Evolutionary conservation across 2,113 vertebrate species (phyloP).

Genomic region (Vidua macroura): DNA sequence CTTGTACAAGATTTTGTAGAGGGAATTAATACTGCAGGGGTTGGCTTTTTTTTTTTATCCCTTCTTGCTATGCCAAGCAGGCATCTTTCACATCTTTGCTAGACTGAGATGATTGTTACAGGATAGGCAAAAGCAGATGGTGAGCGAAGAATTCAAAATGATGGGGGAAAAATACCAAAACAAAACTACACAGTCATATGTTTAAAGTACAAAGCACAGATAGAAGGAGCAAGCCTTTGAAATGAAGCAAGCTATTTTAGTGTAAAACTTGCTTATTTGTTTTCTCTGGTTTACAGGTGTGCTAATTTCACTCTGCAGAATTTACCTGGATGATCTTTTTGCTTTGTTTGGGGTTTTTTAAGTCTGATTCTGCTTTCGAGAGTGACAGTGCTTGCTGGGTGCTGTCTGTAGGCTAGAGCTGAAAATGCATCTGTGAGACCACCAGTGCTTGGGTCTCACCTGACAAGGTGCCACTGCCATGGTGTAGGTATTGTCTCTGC

Average conservation of each 20-base stretch:
- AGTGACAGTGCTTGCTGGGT: background rate
- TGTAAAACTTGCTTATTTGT: slow-evolving; percentile 58
- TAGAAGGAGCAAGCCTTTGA: slow-evolving; percentile 50
- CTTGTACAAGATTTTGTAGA: slow-evolving; percentile 71
- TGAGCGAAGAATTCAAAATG: slow-evolving; percentile 61
- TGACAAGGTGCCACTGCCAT: background rate
- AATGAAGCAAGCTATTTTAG: slow-evolving; percentile 33
- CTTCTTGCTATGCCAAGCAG: slow-evolving; percentile 55
- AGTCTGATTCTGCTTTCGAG: slow-evolving; percentile 56
- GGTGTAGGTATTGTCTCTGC: background rate
- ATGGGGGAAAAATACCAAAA: slow-evolving; percentile 52
- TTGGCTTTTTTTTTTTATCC: background rate
- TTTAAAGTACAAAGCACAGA: slow-evolving; percentile 51
- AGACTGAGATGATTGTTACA: slow-evolving; percentile 64
- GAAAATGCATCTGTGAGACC: slow-evolving; percentile 18
- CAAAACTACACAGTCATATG: slow-evolving; percentile 39
- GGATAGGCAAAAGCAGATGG: slow-evolving; percentile 74
- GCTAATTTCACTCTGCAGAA: slow-evolving; percentile 37
- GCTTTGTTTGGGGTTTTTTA: background rate
- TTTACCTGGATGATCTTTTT: slow-evolving; percentile 47
- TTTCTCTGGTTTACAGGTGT: slow-evolving; percentile 53
- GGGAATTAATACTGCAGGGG: slow-evolving; percentile 66
- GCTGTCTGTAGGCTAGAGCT: slow-evolving; percentile 9
- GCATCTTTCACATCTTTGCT: slow-evolving; percentile 64
- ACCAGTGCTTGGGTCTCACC: background rate